Base-by-base conservation (phyloP, 1,140 invertebrate genomes). In the Bombus confusus region DNA sequence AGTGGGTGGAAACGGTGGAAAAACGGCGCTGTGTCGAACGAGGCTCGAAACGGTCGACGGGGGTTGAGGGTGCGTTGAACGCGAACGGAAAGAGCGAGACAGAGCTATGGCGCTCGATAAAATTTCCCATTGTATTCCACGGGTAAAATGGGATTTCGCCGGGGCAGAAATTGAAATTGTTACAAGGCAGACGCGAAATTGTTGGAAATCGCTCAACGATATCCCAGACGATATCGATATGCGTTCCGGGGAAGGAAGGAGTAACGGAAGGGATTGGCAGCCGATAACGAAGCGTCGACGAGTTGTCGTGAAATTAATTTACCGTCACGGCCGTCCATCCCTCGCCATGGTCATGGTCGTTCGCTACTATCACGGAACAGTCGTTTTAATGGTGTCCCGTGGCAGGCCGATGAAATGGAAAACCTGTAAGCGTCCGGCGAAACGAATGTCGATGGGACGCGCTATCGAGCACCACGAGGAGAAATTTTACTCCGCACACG, bases 81-180 rank as follows among this genome's bases (percentile, higher is more conserved):
- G 37, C 72, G 57, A 34, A 37, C 18, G 31, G 75, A 71, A 41
- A 80, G 59, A 43, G 62, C 57, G 88, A 83, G 75, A 88, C 85
- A 83, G 88, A 76, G 71, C 18, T 64, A 80, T 43, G 37, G 37
- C 18, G 52, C 75, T 86, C 90, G 90, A 91, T 91, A 91, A 90
- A 90, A 90, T 91, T 91, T 87, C 72, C 87, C 78, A 88, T 88
- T 90, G 90, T 88, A 72, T 71, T 77, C 59, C 39, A 34, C 37
- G 39, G 73, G 78, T 25, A 82, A 84, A 90, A 86, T 88, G 84
- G 87, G 83, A 84, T 86, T 88, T 82, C 59, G 69, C 43, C 34
- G 78, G 77, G 64, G 41, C 80, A 88, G 88, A 86, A 90, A 91
- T 88, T 86, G 89, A 91, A 88, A 91, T 91, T 88, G 87, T 90